phyloP scores from a whole-genome alignment of 2,113 vertebrate species.

The Erythrolamprus reginae region DNA sequence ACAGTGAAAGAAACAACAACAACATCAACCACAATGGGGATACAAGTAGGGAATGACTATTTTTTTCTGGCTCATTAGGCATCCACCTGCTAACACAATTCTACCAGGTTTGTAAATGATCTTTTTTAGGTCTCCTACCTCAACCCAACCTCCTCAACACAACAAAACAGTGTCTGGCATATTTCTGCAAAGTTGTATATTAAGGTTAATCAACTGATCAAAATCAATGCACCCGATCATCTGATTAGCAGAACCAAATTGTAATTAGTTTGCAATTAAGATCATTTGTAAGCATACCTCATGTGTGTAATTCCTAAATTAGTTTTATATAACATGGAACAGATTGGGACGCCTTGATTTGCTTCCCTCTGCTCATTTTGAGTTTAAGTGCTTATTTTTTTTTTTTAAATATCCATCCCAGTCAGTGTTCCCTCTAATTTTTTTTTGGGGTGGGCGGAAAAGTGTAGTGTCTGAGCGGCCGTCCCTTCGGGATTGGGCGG shows the following conservation, averaged over 20 bases:
- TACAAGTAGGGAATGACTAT: background rate
- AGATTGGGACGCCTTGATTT: slow-evolving; percentile 5
- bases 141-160: background rate
- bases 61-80: background rate
- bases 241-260: slow-evolving; percentile 55
- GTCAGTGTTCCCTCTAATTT: too few species aligned
- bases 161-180: background rate
- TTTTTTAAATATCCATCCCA: background rate
- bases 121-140: background rate
- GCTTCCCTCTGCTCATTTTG: slow-evolving; percentile 11
- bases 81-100: background rate
- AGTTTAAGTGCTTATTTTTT: background rate
- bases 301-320: slow-evolving; percentile 39
- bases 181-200: slow-evolving; percentile 31
- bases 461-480: too few species aligned
- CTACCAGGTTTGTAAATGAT: background rate
- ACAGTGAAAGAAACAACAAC: background rate
- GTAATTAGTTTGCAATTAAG: slow-evolving; percentile 56
- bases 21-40: too few species aligned
- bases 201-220: slow-evolving; percentile 51
- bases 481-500: too few species aligned
- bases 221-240: slow-evolving; percentile 48
- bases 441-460: too few species aligned
- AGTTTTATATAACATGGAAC: slow-evolving; percentile 27
- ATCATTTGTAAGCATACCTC: slow-evolving; percentile 44